phyloP scores from a whole-genome alignment of 2,113 vertebrate genomes.

The Circaetus cinerascens region DNA sequence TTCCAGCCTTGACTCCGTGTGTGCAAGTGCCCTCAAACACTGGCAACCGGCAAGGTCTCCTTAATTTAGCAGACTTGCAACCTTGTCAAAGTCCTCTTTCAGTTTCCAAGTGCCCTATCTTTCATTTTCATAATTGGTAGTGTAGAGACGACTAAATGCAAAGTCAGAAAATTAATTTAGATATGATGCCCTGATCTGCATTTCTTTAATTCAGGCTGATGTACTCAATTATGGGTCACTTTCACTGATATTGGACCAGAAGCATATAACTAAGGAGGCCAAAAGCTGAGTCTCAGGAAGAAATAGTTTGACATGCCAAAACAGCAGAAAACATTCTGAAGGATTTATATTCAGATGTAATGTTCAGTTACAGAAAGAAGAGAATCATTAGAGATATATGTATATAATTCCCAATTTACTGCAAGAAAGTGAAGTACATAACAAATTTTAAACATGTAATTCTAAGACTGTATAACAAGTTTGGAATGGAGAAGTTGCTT shows the following conservation, averaged over 20 bases:
- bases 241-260: neutral
- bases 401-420: neutral
- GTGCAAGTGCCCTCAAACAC: neutral
- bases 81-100: conserved; percentile 3
- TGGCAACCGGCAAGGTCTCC: neutral
- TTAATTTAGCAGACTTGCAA: neutral
- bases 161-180: conserved; percentile 47
- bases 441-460: neutral
- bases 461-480: neutral
- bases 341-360: neutral
- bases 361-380: neutral
- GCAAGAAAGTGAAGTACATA: neutral
- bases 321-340: neutral
- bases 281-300: neutral
- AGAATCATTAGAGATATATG: neutral
- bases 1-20: neutral
- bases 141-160: neutral
- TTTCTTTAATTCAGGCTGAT: conserved; percentile 8
- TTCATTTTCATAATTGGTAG: conserved; percentile 28
- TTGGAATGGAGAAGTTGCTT: neutral
- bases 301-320: neutral
- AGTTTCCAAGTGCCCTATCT: neutral
- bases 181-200: conserved; percentile 2
- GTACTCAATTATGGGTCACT: neutral
- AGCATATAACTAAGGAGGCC: neutral